Evolutionary conservation across 2,113 vertebrate species (phyloP).

Genomic region (Tricholaema leucomelas): DNA sequence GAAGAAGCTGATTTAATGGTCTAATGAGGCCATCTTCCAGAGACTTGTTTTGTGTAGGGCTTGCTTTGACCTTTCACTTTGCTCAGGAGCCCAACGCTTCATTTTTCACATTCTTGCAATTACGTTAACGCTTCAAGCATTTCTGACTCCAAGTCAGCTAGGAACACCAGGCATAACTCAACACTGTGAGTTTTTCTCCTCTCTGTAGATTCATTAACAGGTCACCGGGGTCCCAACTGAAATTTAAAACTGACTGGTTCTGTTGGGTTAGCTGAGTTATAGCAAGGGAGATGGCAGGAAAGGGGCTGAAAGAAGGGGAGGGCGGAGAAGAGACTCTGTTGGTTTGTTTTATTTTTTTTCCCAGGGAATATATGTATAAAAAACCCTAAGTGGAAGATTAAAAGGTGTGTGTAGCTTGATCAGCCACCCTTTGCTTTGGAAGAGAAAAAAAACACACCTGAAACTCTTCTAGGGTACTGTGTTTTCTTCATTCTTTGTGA

Average conservation of each 20-base stretch:
- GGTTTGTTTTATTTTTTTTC: slow-evolving; percentile 60
- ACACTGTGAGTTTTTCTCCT: slow-evolving; percentile 85
- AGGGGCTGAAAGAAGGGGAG: slow-evolving; percentile 59
- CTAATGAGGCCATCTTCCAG: slow-evolving; percentile 96
- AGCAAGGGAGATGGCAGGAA: slow-evolving; percentile 72
- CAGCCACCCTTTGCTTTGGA: slow-evolving; percentile 30
- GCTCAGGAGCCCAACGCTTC: slow-evolving; percentile 92
- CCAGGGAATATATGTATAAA: slow-evolving; percentile 56
- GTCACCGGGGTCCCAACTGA: slow-evolving; percentile 82
- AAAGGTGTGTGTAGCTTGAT: slow-evolving; percentile 67
- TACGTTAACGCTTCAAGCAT: slow-evolving; percentile 99
- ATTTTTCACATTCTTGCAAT: slow-evolving; percentile 99
- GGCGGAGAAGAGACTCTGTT: slow-evolving; percentile 45
- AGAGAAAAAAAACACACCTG: slow-evolving; percentile 22
- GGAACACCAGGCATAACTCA: slow-evolving; percentile 89
- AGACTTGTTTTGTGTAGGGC: slow-evolving; percentile 94
- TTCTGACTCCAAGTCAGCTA: slow-evolving; percentile 92
- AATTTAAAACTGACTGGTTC: slow-evolving; percentile 86
- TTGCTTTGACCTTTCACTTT: slow-evolving; percentile 93
- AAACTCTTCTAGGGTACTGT: slow-evolving; percentile 29
- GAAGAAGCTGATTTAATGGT: slow-evolving; percentile 87
- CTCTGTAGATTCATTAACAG: slow-evolving; percentile 88
- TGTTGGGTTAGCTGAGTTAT: slow-evolving; percentile 84
- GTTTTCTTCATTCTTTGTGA: slow-evolving; percentile 44
- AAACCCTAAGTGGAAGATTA: slow-evolving; percentile 61